Evolutionary conservation across 2,797 vertebrate species (phyloP).

Genomic region (Catamblyrhynchus diadema): DNA sequence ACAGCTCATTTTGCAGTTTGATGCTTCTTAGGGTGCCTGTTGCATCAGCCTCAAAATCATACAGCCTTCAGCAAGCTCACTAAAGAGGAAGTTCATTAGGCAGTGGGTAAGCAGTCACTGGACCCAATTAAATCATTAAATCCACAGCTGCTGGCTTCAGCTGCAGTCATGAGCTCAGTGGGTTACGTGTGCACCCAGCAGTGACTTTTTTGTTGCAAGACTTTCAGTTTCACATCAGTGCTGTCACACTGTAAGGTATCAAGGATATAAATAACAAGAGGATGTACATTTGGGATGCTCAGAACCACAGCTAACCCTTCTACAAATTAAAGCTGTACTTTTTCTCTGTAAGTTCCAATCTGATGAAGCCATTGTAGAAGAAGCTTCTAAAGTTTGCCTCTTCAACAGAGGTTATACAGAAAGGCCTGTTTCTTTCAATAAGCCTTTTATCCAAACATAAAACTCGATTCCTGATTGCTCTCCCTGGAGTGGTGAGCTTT

Average conservation of each 20-base stretch:
- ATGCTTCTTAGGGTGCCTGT: background rate
- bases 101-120: background rate
- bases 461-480: background rate
- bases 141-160: background rate
- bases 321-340: background rate
- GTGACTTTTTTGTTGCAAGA: background rate
- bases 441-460: background rate
- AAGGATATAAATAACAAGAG: background rate
- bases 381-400: background rate
- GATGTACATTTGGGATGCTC: background rate
- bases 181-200: background rate
- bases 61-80: background rate
- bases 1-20: background rate
- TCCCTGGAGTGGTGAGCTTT: background rate
- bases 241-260: background rate
- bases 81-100: background rate
- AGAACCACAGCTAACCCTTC: background rate
- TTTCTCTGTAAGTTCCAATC: background rate
- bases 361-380: background rate
- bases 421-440: background rate
- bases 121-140: background rate
- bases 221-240: background rate
- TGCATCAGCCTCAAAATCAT: background rate
- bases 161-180: background rate
- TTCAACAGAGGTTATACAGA: background rate